A percentile compares a stretch with the other conserved stretches of the same genome.
These are phyloP conservation scores for Neogale vison DNA, from an alignment of 2,113 vertebrate species.

Conservation along the genomic window DNA sequence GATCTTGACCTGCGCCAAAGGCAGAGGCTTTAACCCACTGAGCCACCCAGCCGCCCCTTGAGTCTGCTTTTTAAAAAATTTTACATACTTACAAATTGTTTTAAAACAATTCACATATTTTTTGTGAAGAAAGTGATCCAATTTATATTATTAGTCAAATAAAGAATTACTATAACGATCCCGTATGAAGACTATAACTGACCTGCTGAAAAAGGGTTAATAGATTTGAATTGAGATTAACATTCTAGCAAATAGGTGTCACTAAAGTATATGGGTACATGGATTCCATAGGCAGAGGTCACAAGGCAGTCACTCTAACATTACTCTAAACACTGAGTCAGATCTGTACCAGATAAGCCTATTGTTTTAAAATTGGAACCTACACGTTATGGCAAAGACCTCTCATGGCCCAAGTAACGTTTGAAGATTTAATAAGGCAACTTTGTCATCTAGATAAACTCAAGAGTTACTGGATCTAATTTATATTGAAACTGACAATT, in stretches of 20 bases:
- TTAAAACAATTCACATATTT: neutral
- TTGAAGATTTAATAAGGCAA: constrained; percentile 61
- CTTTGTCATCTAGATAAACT: constrained; percentile 2
- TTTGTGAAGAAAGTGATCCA: neutral
- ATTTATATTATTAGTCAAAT: neutral
- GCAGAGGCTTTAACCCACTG: too few species aligned
- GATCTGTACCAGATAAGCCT: neutral
- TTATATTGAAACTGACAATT: constrained; percentile 41
- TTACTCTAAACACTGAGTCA: neutral
- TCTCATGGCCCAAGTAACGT: constrained; percentile 25
- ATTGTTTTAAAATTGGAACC: neutral
- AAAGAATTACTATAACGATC: neutral
- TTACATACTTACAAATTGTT: neutral
- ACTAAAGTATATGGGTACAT: neutral
- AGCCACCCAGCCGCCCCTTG: neutral
- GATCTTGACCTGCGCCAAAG: too few species aligned
- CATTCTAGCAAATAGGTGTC: neutral
- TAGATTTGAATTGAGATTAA: neutral
- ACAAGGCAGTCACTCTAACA: neutral
- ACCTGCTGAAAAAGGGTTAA: neutral
- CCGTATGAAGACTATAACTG: neutral
- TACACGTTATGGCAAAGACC: constrained; percentile 53
- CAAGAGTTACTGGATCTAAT: constrained; percentile 50
- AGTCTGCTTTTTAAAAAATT: neutral
- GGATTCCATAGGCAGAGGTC: neutral